phyloP scores from a whole-genome alignment of 1,140 invertebrate species.

The Liolophura sinensis region DNA sequence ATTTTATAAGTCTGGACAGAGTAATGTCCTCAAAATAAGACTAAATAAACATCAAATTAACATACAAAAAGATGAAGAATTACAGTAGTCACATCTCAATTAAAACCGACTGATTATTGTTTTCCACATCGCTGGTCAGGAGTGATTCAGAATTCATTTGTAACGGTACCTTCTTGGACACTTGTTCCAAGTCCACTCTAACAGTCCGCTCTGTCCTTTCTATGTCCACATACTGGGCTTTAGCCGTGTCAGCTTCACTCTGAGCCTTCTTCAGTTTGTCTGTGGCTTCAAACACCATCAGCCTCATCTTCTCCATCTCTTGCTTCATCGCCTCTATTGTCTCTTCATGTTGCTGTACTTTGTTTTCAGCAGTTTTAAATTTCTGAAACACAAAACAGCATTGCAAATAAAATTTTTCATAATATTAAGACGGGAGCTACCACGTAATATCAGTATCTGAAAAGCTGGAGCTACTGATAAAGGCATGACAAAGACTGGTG shows the following conservation, averaged over 20 bases:
- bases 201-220: slow-evolving; percentile 54
- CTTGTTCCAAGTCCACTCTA: slow-evolving; percentile 54
- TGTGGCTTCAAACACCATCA: slow-evolving; percentile 1
- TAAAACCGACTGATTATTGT: not conserved
- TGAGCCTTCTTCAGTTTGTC: slow-evolving; percentile 36
- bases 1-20: no score
- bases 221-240: slow-evolving; percentile 46
- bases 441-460: no score
- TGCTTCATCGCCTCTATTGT: slow-evolving; percentile 41
- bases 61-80: no score
- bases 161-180: slow-evolving; percentile 40
- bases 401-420: not conserved
- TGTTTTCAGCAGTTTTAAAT: slow-evolving; percentile 53
- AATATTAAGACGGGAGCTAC: not conserved
- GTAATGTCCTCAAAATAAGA: no score
- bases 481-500: no score
- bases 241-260: slow-evolving; percentile 38
- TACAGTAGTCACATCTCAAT: no score
- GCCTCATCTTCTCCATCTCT: slow-evolving; percentile 40
- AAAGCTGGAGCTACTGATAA: no score
- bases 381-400: slow-evolving; percentile 35
- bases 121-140: not conserved
- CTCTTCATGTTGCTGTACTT: slow-evolving; percentile 46
- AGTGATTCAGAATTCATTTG: no score
- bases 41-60: no score